These are phyloP conservation scores for Laticauda laticaudata DNA, from an alignment of 2,113 vertebrate species.

Conservation along the genomic window DNA sequence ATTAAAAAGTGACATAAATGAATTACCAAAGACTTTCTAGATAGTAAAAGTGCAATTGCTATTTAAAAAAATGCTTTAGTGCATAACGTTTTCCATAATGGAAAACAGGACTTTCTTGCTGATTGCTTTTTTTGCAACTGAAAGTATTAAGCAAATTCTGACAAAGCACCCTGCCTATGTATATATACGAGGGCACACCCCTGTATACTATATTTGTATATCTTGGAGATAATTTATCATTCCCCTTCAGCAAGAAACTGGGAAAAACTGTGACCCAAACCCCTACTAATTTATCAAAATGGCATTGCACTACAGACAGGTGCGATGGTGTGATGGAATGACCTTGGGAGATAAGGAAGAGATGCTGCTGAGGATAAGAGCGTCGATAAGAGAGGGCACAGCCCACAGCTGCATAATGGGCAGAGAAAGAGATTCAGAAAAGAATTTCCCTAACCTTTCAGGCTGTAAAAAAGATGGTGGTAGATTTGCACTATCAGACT, in stretches of 20 bases:
- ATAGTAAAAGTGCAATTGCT: conserved; percentile 49
- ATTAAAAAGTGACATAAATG: conserved; percentile 3
- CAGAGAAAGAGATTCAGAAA: background rate
- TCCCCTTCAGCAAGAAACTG: background rate
- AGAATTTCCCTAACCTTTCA: background rate
- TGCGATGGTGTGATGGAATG: background rate
- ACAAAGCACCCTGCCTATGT: background rate
- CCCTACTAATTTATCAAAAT: background rate
- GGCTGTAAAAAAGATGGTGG: background rate
- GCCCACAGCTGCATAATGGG: background rate
- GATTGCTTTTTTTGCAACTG: background rate
- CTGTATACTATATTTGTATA: background rate
- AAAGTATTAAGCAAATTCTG: background rate
- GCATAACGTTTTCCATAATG: conserved; percentile 20
- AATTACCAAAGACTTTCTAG: conserved; percentile 12
- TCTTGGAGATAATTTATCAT: background rate
- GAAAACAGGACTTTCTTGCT: background rate
- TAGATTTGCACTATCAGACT: background rate
- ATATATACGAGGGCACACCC: background rate
- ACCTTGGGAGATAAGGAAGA: background rate
- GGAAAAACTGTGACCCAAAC: background rate
- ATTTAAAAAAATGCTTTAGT: conserved; percentile 4
- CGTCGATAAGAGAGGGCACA: background rate
- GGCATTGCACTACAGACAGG: background rate
- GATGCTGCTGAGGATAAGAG: background rate